phyloP scores from a whole-genome alignment of 2,797 vertebrate genomes.

The Hydrocynus forskahlii region DNA sequence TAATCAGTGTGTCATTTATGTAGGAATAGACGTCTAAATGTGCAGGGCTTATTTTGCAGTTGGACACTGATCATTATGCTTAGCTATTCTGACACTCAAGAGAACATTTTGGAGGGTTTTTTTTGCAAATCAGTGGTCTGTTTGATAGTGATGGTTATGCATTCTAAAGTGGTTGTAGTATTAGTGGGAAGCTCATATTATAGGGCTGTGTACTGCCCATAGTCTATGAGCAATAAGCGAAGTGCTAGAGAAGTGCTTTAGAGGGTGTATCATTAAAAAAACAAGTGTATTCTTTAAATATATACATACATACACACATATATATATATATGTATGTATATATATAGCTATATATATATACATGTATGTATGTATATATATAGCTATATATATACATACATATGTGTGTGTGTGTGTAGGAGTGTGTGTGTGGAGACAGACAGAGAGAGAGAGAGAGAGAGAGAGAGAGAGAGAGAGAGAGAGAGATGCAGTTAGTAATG shows the following conservation, averaged over 20 bases:
- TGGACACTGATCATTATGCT: slow-evolving; percentile 78
- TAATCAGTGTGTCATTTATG: slow-evolving; percentile 75
- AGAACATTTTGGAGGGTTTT: slow-evolving; percentile 63
- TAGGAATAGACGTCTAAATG: slow-evolving; percentile 68
- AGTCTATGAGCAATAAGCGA: neutral
- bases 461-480: slow-evolving; percentile 59
- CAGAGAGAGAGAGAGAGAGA: neutral
- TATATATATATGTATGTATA: too few species aligned
- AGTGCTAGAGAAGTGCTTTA: neutral
- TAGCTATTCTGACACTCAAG: slow-evolving; percentile 77
- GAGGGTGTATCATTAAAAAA: neutral
- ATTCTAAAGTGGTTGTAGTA: neutral
- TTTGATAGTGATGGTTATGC: slow-evolving; percentile 41
- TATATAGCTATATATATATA: too few species aligned
- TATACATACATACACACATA: too few species aligned
- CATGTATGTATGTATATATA: too few species aligned
- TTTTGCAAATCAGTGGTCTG: slow-evolving; percentile 75
- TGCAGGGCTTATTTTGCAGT: slow-evolving; percentile 67
- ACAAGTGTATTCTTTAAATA: neutral
- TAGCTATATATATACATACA: too few species aligned
- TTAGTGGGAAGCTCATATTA: neutral
- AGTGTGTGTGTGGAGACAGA: too few species aligned
- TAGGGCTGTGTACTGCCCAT: neutral
- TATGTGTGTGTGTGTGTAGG: too few species aligned
- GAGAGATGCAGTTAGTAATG: neutral